Evolutionary conservation across 2,113 vertebrate species (phyloP), one percentile per base, ranked within the genome.

Genomic region (Cacatua alba): DNA sequence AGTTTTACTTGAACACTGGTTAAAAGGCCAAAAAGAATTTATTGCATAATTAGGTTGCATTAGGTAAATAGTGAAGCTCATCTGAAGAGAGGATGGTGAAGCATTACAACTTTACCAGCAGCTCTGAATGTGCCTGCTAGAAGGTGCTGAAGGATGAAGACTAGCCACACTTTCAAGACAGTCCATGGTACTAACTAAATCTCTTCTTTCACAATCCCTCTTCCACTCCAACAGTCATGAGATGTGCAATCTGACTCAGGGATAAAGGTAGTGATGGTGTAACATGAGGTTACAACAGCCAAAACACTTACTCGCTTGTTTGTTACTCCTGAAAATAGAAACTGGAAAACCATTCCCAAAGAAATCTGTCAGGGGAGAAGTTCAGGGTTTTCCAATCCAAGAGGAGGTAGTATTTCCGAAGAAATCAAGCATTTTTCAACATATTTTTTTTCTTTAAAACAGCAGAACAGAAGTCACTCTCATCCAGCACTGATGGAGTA

Each of bases 251-350:
- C 41, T 21, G 53, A 82, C 59, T 41, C 49, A 88, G 64, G 87
- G 80, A 88, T 83, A 91, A 92, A 94, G 91, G 90, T n/a, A 53
- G 49, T 11, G 70, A 91, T 77, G 59, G 82, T 74, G 88, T 68
- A 95, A 94, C 70, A 79, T 1, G 6, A 62, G 43, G 60, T 78
- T 83, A 86, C 51, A 82, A 29, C 25, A 65, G 82, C 63, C 79
- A 90, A 69, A 94, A 90, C 49, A 44, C 18, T 64, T 13, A 21
- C 12, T 77, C 3, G 2, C 37, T 86, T 88, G 64, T 60, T 92
- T 84, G 31, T 23, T 82, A 63, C 62, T 92, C 29, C 62, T 81
- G 43, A 90, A 96, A 93, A 95, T 20, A 93, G 75, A 75, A 68
- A 37, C 35, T 37, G 35, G 35, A 37, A 37, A 37, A 37, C 35